Evolutionary conservation across 2,888 invertebrate genomes (phyloP), one percentile per base, ranked within the genome.

Genomic region (Drosophila hamatofila): DNA sequence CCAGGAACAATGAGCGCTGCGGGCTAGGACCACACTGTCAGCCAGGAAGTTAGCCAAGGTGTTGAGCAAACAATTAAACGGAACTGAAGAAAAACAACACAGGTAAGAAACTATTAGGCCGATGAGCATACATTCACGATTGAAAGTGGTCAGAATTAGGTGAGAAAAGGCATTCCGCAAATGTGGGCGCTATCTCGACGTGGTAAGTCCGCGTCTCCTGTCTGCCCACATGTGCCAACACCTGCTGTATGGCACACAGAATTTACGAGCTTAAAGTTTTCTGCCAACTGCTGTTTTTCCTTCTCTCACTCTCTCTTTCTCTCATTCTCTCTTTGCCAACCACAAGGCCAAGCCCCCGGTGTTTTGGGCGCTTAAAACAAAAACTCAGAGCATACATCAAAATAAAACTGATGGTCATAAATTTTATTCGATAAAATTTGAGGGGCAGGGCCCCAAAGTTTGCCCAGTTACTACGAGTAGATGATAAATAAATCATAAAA

Each of bases 61-160:
- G 89, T 89, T 87, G 72, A 73, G 67, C 78, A 89, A 86, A 89
- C 89, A 89, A 89, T 89, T 86, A 78, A 75, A 75, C 35, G 72
- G 57, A 72, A 76, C 52, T 69, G 59, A 8, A 37, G 56, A 59
- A 65, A 60, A 78, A 63, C 57, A 74, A 72, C 64, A 66, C 48
- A 33, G 25, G 33, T 48, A 49, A 46, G 39, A 37, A 66, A 56
- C 49, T 68, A 64, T 64, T 49, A 72, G 58, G 21, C 61, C 65
- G 67, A 73, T 83, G 83, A 11, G 39, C 39, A 37, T 14, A 25
- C 39, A n/a, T 37, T 27, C 81, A 44, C 44, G 23, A 44, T 14
- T 44, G 44, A 80, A 86, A 88, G 69, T 76, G 78, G 56, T 16
- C 57, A 66, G 55, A 67, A 88, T 86, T 72, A 81, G 69, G 63